Percentiles rank a stretch among this genome's conserved stretches.
Conservation (phyloP, 1,140 invertebrate genomes). For the Cydia splendana region DNA sequence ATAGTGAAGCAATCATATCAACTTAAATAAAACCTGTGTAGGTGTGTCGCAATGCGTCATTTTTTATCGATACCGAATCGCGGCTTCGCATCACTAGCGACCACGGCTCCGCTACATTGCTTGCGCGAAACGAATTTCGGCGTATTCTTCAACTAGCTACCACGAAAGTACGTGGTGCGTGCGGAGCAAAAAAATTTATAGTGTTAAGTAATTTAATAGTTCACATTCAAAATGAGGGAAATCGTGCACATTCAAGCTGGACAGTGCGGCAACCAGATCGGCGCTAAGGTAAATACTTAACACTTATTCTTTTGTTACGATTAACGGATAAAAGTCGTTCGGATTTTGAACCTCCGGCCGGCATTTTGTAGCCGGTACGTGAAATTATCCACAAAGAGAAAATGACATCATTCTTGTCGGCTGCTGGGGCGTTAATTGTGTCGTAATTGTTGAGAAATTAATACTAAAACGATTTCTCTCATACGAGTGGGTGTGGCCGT, state of each 20-base stretch:
- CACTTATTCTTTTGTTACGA: constrained; percentile 56
- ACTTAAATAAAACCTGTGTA: constrained; percentile 1
- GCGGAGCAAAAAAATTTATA: constrained; percentile 71
- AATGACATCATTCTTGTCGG: constrained; percentile 29
- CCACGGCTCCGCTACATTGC: constrained; percentile 50
- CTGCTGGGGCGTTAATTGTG: constrained; percentile 2
- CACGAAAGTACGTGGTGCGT: constrained; percentile 75
- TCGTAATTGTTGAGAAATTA: neutral
- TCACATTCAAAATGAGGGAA: constrained; percentile 89
- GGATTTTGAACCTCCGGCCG: constrained; percentile 60
- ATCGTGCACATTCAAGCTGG: constrained; percentile 94
- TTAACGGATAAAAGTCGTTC: constrained; percentile 43
- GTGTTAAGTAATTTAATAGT: constrained; percentile 77
- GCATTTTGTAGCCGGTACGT: constrained; percentile 68
- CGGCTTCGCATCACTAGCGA: constrained; percentile 51
- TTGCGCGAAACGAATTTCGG: constrained; percentile 55
- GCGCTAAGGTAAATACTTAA: constrained; percentile 87
- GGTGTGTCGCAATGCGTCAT: constrained; percentile 72
- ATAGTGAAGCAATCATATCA: constrained; percentile 38
- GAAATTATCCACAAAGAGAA: constrained; percentile 14
- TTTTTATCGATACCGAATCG: constrained; percentile 59
- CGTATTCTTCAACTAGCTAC: constrained; percentile 72
- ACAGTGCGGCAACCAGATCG: constrained; percentile 93
- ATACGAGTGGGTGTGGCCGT: constrained; percentile 9
- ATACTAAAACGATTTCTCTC: constrained; percentile 3